Evolutionary conservation across 2,888 invertebrate species (phyloP).

Genomic region (Deilephila elpenor): DNA sequence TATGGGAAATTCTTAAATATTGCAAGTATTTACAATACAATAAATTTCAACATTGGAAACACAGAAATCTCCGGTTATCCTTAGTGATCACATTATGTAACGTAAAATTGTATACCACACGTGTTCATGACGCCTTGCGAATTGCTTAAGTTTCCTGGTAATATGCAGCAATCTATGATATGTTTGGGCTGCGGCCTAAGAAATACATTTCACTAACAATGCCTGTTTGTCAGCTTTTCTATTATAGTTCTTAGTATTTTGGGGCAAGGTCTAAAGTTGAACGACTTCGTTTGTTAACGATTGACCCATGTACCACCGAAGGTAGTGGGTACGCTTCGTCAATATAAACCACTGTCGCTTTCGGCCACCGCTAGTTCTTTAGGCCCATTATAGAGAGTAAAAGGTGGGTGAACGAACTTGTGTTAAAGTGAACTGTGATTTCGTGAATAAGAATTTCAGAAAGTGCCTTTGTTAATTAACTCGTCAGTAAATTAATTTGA

Average conservation of each 20-base stretch:
- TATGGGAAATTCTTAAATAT: too few relatives aligned
- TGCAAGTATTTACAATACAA: background rate
- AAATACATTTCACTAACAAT: slow-evolving; percentile 55
- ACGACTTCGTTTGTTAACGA: slow-evolving; percentile 43
- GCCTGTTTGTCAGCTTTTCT: slow-evolving; percentile 42
- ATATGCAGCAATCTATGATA: slow-evolving; percentile 54
- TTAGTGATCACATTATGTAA: background rate
- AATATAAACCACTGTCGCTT: slow-evolving; percentile 82
- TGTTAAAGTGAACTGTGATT: slow-evolving; percentile 37
- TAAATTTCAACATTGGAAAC: background rate
- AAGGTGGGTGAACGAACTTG: slow-evolving; percentile 77
- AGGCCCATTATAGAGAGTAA: slow-evolving; percentile 74
- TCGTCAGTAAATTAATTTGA: slow-evolving; percentile 11
- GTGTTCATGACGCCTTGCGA: slow-evolving; percentile 54
- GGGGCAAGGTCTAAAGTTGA: slow-evolving; percentile 60
- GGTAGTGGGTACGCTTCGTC: slow-evolving; percentile 78
- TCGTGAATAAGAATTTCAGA: slow-evolving; percentile 13
- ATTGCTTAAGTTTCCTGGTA: slow-evolving; percentile 74
- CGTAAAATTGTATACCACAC: slow-evolving; percentile 17
- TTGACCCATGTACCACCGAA: slow-evolving; percentile 63
- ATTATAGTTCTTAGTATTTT: slow-evolving; percentile 44
- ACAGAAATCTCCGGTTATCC: background rate
- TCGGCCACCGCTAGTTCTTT: slow-evolving; percentile 78
- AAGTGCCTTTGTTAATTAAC: slow-evolving; percentile 5
- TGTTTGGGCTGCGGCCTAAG: slow-evolving; percentile 52